These are phyloP conservation scores for Channallabes apus DNA, from an alignment of 2,797 vertebrate species.

Conservation along the genomic window DNA sequence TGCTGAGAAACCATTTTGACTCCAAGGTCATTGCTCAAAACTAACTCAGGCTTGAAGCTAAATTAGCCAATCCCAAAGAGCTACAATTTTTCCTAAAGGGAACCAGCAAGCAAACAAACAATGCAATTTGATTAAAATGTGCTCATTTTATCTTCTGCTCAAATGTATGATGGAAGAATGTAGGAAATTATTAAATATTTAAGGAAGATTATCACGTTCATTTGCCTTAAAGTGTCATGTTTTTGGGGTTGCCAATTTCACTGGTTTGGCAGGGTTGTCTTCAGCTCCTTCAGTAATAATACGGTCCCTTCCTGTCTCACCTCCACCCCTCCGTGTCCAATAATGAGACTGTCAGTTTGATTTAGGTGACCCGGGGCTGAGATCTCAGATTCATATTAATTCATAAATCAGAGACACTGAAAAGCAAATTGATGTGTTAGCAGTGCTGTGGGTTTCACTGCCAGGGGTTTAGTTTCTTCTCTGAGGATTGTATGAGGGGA, in stretches of 20 bases:
- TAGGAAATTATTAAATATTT: background rate
- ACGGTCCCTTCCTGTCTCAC: conserved; percentile 12
- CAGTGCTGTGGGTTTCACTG: conserved; percentile 59
- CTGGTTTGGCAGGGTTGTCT: conserved; percentile 10
- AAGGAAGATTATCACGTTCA: background rate
- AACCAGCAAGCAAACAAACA: background rate
- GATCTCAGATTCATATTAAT: conserved; percentile 74
- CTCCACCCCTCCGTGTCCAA: conserved; percentile 54
- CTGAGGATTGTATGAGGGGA: conserved; percentile 53
- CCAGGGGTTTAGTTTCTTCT: conserved; percentile 50
- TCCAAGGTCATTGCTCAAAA: conserved; percentile 54
- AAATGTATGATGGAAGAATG: background rate
- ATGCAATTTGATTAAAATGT: background rate
- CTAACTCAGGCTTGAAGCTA: conserved; percentile 15
- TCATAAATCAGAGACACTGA: conserved; percentile 73
- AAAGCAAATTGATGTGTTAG: conserved; percentile 68
- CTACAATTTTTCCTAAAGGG: background rate
- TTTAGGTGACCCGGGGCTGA: conserved; percentile 69
- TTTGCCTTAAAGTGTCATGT: background rate
- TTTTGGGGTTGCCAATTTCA: background rate
- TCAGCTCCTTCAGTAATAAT: conserved; percentile 21
- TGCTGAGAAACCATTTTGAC: conserved; percentile 38
- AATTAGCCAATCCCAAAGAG: conserved; percentile 27
- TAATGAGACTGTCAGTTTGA: conserved; percentile 76
- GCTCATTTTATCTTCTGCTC: background rate